Evolutionary conservation across 2,113 vertebrate genomes (phyloP), one percentile per base, ranked within the genome.

Genomic region (Lanius collurio): DNA sequence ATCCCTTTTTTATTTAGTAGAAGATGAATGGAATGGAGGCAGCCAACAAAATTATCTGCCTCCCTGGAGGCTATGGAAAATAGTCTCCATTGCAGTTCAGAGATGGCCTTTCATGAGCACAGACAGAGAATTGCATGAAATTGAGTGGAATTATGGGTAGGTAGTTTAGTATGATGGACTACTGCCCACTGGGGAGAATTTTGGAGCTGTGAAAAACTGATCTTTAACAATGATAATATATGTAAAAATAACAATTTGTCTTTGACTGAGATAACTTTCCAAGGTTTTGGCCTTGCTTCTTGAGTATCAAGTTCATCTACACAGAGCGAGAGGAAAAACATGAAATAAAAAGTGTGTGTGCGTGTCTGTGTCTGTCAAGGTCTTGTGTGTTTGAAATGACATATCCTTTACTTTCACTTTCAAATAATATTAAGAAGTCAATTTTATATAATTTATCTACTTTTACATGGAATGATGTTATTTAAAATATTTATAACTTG

Each of bases 121-220:
- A 91, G 93, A 94, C 39, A 96, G 53, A 85, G 62, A 95, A 81
- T 53, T 97, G 89, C 65, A 69, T 70, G 75, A 95, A 97, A 95
- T 56, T 93, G 87, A 82, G 74, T 86, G 97, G 76, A 96, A 83
- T 96, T 91, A 92, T 89, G 77, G 37, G 44, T 89, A 93, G 73
- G 74, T 84, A 95, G 80, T 91, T 97, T 94, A 93, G 73, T 84
- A 94, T 96, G 91, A 97, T 55, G 82, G 83, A 97, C 89, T 97
- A 94, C 59, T 96, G 83, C 84, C 83, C 94, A 95, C 73, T 73
- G 74, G 94, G 94, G 86, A 97, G 75, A 94, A 95, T 93, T 97
- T 89, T 92, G 73, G 55, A 94, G 81, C 79, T 97, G 64, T 91
- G 93, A 94, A 97, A 94, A 95, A 83, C 82, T 90, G 39, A 94